These are phyloP conservation scores for Eulemur rubriventer DNA, from an alignment of 2,797 vertebrate genomes.

Conservation along the genomic window DNA sequence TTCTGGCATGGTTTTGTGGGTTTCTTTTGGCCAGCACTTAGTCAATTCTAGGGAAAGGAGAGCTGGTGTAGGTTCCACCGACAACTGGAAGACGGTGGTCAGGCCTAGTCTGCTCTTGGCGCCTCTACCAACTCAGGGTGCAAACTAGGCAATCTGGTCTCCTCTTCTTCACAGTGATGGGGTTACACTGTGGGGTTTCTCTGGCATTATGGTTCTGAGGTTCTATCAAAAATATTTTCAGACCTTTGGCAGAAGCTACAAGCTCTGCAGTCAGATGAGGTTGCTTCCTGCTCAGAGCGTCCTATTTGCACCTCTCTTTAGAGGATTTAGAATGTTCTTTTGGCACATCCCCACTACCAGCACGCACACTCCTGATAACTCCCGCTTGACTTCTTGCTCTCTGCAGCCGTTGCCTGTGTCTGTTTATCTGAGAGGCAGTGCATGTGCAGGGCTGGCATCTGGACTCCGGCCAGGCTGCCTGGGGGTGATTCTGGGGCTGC, in stretches of 20 bases:
- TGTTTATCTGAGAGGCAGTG: not conserved
- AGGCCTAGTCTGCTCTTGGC: not conserved
- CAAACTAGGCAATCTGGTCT: not conserved
- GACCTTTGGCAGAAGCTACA: not conserved
- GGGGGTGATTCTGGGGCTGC: not conserved
- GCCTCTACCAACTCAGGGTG: no score
- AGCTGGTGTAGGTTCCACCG: rapidly evolving
- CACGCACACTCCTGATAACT: rapidly evolving
- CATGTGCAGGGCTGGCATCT: not conserved
- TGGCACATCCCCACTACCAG: rapidly evolving
- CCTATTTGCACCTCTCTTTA: not conserved
- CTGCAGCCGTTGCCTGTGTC: rapidly evolving
- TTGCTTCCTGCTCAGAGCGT: not conserved
- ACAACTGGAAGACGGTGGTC: not conserved
- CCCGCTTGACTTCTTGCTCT: not conserved
- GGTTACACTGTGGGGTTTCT: not conserved
- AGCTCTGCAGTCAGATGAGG: not conserved
- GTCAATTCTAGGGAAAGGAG: not conserved
- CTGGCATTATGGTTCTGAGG: not conserved
- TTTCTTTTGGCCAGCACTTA: not conserved
- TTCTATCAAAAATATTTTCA: not conserved
- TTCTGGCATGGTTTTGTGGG: not conserved
- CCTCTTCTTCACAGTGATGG: not conserved
- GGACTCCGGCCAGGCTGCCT: not conserved
- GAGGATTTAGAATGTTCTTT: not conserved